Conservation (phyloP, 1,140 invertebrate genomes). For the Drosophila takahashii region DNA sequence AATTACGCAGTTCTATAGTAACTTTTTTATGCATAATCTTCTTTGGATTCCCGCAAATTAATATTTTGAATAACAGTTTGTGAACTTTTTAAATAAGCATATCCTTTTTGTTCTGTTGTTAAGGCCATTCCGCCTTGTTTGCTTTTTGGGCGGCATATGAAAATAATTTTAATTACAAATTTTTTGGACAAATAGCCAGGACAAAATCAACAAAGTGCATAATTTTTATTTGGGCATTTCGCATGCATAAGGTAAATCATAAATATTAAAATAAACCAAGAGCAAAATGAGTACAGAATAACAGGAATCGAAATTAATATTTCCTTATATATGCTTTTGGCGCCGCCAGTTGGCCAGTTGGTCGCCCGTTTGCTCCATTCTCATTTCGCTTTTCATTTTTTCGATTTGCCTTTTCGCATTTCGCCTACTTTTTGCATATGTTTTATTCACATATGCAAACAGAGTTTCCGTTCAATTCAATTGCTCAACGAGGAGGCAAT, state of each 20-base stretch:
- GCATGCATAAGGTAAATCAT: slow-evolving; percentile 20
- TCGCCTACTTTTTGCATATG: slow-evolving; percentile 54
- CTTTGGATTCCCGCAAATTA: background rate
- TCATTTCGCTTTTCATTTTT: slow-evolving; percentile 1
- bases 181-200: slow-evolving; percentile 27
- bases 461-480: slow-evolving; percentile 79
- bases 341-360: slow-evolving; percentile 11
- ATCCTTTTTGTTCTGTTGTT: background rate
- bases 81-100: background rate
- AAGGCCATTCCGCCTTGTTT: slow-evolving; percentile 26
- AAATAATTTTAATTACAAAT: slow-evolving; percentile 39
- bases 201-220: slow-evolving; percentile 22
- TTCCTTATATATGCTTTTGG: background rate
- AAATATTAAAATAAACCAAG: slow-evolving; percentile 31
- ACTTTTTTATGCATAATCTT: background rate
- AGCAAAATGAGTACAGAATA: slow-evolving; percentile 1
- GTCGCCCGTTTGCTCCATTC: background rate
- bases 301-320: slow-evolving; percentile 48
- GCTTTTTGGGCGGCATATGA: slow-evolving; percentile 3
- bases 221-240: slow-evolving; percentile 11
- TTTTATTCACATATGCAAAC: slow-evolving; percentile 83
- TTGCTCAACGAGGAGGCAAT: slow-evolving; percentile 56
- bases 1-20: background rate
- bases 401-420: slow-evolving; percentile 13
- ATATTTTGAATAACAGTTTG: background rate